Percentiles rank a stretch among this genome's conserved stretches.
Evolutionary conservation across 2,113 vertebrate genomes (phyloP).

Genomic region (Misgurnus anguillicaudatus): DNA sequence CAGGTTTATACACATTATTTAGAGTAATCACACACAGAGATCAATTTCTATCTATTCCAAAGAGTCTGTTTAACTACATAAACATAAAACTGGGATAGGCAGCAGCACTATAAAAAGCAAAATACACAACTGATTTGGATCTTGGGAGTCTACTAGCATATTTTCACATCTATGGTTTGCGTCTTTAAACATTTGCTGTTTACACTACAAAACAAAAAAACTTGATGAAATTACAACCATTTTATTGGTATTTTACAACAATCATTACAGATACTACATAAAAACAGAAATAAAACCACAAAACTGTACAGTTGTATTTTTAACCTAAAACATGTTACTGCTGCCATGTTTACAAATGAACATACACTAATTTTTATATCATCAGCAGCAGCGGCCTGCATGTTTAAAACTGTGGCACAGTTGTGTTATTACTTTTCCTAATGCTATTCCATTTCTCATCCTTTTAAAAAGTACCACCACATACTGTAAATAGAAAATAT

Average conservation of each 20-base stretch:
- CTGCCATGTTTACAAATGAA: constrained; percentile 62
- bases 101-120: no score
- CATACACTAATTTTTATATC: constrained; percentile 56
- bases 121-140: no score
- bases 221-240: constrained; percentile 53
- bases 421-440: constrained; percentile 61
- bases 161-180: no score
- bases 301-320: constrained; percentile 71
- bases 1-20: no score
- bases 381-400: constrained; percentile 61
- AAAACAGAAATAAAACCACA: constrained; percentile 50
- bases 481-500: constrained; percentile 63
- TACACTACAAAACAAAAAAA: neutral
- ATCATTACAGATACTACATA: constrained; percentile 62
- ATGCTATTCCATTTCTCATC: constrained; percentile 59
- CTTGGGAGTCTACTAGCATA: no score
- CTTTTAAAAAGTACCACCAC: constrained; percentile 66
- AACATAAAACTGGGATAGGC: no score
- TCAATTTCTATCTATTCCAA: no score
- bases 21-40: no score
- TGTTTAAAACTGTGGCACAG: constrained; percentile 62
- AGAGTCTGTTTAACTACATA: no score
- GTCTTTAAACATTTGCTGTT: no score
- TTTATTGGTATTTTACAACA: constrained; percentile 71
- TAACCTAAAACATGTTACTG: constrained; percentile 59